Conservation (phyloP, 2,888 invertebrate genomes). For the Aromia moschata region DNA sequence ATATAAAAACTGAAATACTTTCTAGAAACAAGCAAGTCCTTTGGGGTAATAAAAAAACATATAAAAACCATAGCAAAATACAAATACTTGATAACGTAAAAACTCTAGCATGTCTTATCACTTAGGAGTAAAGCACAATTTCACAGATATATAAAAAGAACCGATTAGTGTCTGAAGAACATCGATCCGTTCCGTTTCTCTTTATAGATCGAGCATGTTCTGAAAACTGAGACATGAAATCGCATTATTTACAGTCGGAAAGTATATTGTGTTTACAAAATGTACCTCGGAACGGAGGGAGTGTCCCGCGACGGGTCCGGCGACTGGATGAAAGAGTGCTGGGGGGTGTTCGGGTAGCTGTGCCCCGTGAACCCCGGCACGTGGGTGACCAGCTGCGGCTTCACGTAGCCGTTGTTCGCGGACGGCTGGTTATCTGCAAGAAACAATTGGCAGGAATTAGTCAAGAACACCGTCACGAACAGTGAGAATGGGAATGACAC, state of each 20-base stretch:
- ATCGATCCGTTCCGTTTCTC: constrained; percentile 30
- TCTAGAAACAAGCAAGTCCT: constrained; percentile 16
- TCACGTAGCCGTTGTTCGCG: constrained; percentile 85
- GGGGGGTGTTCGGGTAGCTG: constrained; percentile 73
- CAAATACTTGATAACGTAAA: constrained; percentile 23
- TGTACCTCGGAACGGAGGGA: constrained; percentile 77
- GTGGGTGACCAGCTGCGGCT: constrained; percentile 83
- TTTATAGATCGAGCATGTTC: constrained; percentile 59
- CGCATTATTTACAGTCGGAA: constrained; percentile 2
- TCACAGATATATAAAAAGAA: constrained; percentile 33
- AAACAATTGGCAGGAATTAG: constrained; percentile 12
- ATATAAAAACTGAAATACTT: too few species aligned
- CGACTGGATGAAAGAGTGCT: constrained; percentile 73
- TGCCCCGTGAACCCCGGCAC: constrained; percentile 74
- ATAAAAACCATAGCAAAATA: constrained; percentile 28
- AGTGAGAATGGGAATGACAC: too few species aligned
- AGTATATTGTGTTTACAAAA: constrained; percentile 40
- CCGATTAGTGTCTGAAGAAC: constrained; percentile 14
- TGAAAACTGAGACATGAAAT: constrained; percentile 55
- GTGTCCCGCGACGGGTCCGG: constrained; percentile 81
- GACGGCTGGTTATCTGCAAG: constrained; percentile 67
- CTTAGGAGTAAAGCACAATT: constrained; percentile 40
- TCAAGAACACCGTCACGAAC: too few species aligned
- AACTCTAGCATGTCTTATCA: constrained; percentile 28
- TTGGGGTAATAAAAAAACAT: constrained; percentile 24